These are phyloP conservation scores for Leiothrix lutea DNA, from an alignment of 2,113 vertebrate species.

Conservation along the genomic window DNA sequence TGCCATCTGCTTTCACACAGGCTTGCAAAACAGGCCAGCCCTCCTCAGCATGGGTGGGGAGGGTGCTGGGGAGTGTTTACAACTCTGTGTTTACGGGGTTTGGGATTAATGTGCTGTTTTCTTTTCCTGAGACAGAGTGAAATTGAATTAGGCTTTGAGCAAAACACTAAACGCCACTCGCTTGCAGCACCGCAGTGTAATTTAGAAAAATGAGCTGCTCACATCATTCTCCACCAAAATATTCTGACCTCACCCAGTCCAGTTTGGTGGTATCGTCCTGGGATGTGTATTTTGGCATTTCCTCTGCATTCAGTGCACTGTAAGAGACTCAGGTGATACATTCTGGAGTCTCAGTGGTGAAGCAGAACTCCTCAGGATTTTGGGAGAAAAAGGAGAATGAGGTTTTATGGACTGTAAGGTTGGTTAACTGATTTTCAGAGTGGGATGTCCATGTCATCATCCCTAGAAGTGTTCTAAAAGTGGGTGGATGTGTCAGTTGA, in stretches of 20 bases:
- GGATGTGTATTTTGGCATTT: neutral
- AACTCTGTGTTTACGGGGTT: neutral
- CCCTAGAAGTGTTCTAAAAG: neutral
- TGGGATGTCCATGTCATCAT: neutral
- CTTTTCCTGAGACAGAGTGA: neutral
- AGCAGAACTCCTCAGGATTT: neutral
- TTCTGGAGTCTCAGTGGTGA: neutral
- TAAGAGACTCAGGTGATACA: neutral
- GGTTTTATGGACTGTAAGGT: neutral
- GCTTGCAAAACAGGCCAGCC: constrained; percentile 17
- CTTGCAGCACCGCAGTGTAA: fast-evolving
- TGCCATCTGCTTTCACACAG: constrained; percentile 52
- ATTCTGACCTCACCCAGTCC: neutral
- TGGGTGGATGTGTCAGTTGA: neutral
- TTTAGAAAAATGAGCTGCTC: neutral
- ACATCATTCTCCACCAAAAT: neutral
- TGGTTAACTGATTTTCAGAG: neutral
- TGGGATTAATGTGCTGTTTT: neutral
- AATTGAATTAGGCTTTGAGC: neutral
- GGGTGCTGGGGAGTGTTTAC: neutral
- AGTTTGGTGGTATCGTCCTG: neutral
- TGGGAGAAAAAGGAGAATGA: neutral
- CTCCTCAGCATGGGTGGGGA: neutral
- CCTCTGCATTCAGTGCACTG: neutral
- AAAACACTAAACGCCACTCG: fast-evolving